Evolutionary conservation across 2,113 vertebrate species (phyloP).

Genomic region (Aptenodytes patagonicus): DNA sequence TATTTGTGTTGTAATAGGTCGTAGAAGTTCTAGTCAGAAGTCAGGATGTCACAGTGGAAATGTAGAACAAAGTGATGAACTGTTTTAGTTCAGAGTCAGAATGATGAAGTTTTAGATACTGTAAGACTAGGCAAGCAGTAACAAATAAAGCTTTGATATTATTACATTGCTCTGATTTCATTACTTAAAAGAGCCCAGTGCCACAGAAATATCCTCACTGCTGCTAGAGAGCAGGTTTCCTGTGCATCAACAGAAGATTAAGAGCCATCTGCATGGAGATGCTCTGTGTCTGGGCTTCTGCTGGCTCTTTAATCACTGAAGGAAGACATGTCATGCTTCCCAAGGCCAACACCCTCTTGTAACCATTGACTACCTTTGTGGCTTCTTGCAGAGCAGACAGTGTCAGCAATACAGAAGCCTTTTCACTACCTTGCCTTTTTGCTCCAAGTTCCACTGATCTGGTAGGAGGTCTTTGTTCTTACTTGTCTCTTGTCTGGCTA

Average conservation of each 20-base stretch:
- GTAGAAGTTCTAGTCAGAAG: neutral
- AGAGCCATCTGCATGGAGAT: neutral
- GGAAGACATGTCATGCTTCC: neutral
- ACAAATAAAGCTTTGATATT: neutral
- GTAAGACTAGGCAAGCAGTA: neutral
- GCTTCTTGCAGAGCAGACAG: neutral
- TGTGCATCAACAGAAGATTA: neutral
- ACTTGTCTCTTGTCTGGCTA: neutral
- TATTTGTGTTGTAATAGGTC: neutral
- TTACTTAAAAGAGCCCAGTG: neutral
- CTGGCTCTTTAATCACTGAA: neutral
- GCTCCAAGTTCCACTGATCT: neutral
- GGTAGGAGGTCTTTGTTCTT: slow-evolving; percentile 3
- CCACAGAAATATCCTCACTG: neutral
- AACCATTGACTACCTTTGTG: neutral
- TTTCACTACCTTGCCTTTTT: neutral
- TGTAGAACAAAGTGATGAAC: neutral
- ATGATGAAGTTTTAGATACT: neutral
- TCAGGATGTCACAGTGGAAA: neutral
- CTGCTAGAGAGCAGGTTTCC: neutral
- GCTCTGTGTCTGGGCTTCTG: neutral
- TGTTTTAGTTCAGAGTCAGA: neutral
- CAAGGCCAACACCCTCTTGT: neutral
- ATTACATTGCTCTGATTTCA: neutral
- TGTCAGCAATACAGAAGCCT: neutral